These are phyloP conservation scores for Amblyraja radiata DNA, from an alignment of 2,797 vertebrate genomes.

Conservation along the genomic window DNA sequence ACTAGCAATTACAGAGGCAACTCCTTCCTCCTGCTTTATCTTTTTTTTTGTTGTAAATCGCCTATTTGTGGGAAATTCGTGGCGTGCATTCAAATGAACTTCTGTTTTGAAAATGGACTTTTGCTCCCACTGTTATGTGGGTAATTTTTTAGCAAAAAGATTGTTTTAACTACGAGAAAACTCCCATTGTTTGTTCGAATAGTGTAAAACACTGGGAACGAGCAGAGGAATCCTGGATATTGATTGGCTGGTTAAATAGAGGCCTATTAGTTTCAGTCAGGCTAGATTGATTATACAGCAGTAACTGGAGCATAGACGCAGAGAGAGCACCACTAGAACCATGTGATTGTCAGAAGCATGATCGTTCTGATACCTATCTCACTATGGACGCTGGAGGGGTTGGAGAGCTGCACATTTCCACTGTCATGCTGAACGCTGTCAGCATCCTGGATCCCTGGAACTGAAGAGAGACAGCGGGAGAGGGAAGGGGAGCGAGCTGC, in stretches of 20 bases:
- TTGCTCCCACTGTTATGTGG: background rate
- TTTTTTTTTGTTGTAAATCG: background rate
- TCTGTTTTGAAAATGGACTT: background rate
- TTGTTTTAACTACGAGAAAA: slow-evolving; percentile 50
- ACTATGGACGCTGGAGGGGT: slow-evolving; percentile 53
- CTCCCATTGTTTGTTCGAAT: slow-evolving; percentile 53
- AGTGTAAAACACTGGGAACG: slow-evolving; percentile 52
- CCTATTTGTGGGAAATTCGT: background rate
- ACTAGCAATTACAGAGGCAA: background rate
- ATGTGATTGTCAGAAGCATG: slow-evolving; percentile 50
- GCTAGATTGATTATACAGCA: slow-evolving; percentile 59
- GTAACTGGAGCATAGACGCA: slow-evolving; percentile 51
- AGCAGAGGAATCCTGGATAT: slow-evolving; percentile 55
- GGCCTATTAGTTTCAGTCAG: slow-evolving; percentile 61
- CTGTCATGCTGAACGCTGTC: slow-evolving; percentile 61
- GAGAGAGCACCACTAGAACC: slow-evolving; percentile 46
- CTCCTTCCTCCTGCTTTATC: background rate
- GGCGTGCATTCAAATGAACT: background rate
- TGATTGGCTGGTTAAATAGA: slow-evolving; percentile 69
- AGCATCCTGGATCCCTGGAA: slow-evolving; percentile 54
- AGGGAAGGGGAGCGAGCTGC: background rate
- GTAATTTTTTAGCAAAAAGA: slow-evolving; percentile 37
- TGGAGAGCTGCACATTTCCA: slow-evolving; percentile 49
- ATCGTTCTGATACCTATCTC: slow-evolving; percentile 49
- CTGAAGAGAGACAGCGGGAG: slow-evolving; percentile 49